These are phyloP conservation scores for Mya arenaria DNA, from an alignment of 1,140 invertebrate genomes.

Conservation along the genomic window DNA sequence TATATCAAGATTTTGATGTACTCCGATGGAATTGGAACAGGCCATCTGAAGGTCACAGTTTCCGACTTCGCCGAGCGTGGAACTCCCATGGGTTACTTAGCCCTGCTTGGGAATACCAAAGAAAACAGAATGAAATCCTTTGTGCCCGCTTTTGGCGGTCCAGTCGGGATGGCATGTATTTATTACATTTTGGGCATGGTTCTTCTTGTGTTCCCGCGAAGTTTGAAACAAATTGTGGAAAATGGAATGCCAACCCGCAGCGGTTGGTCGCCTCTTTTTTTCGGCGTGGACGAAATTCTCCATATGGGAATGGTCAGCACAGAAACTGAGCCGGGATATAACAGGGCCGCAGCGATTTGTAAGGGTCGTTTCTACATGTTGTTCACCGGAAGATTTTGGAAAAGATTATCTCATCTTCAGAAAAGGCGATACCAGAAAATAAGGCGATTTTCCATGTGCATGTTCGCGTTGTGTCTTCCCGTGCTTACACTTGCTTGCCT, in stretches of 20 bases:
- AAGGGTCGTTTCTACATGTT: slow-evolving; percentile 23
- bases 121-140: slow-evolving; percentile 9
- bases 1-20: neutral
- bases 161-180: neutral
- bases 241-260: slow-evolving; percentile 4
- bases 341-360: neutral
- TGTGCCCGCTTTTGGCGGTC: slow-evolving; percentile 30
- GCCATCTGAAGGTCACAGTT: neutral
- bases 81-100: slow-evolving; percentile 16
- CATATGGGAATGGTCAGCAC: neutral
- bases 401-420: neutral
- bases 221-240: slow-evolving; percentile 36
- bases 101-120: neutral
- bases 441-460: too few relatives aligned
- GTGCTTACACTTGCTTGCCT: slow-evolving; percentile 5
- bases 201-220: slow-evolving; percentile 16
- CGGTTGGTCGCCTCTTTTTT: neutral
- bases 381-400: slow-evolving; percentile 3
- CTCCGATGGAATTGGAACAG: neutral
- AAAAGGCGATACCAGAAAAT: neutral
- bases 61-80: slow-evolving; percentile 13
- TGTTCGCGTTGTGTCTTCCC: neutral
- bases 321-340: slow-evolving; percentile 11
- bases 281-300: slow-evolving; percentile 21
- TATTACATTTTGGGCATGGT: slow-evolving; percentile 15